A percentile compares a stretch with the other conserved stretches of the same genome.
These are phyloP conservation scores for Penaeus indicus DNA, from an alignment of 1,140 invertebrate species.

Conservation along the genomic window DNA sequence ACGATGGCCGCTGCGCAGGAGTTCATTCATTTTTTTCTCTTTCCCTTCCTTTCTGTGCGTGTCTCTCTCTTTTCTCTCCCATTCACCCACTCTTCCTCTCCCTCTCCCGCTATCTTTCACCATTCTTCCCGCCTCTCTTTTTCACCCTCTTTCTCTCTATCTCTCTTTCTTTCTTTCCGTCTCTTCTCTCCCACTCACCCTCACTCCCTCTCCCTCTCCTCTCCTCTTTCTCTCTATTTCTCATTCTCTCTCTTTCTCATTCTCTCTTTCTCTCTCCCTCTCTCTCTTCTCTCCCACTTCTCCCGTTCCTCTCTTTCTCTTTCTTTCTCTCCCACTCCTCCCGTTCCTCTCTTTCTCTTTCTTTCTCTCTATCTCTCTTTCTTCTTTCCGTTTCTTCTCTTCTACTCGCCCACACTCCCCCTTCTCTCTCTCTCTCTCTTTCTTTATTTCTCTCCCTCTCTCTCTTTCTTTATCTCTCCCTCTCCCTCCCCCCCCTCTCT, in stretches of 20 bases:
- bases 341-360: background rate
- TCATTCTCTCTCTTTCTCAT: conserved; percentile 10
- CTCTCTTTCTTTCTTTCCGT: too few species aligned
- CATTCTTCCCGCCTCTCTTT: background rate
- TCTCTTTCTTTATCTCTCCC: background rate
- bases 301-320: background rate
- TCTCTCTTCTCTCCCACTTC: too few species aligned
- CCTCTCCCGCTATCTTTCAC: too few species aligned
- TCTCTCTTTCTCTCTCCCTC: background rate
- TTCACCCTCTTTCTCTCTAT: conserved; percentile 13
- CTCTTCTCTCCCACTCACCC: background rate
- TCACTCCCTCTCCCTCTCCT: background rate
- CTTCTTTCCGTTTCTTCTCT: background rate
- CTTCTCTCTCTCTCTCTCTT: conserved; percentile 33
- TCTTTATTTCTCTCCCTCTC: background rate
- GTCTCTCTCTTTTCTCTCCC: background rate
- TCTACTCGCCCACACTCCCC: background rate
- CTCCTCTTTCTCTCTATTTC: background rate
- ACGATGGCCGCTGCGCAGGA: too few species aligned
- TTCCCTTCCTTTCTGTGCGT: background rate
- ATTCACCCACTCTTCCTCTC: too few species aligned
- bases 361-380: background rate
- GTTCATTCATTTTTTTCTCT: background rate
- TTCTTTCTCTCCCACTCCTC: background rate
- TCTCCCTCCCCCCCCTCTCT: conserved; percentile 2